Evolutionary conservation across 1,140 invertebrate species (phyloP).

Genomic region (Eurytemora carolleeae): DNA sequence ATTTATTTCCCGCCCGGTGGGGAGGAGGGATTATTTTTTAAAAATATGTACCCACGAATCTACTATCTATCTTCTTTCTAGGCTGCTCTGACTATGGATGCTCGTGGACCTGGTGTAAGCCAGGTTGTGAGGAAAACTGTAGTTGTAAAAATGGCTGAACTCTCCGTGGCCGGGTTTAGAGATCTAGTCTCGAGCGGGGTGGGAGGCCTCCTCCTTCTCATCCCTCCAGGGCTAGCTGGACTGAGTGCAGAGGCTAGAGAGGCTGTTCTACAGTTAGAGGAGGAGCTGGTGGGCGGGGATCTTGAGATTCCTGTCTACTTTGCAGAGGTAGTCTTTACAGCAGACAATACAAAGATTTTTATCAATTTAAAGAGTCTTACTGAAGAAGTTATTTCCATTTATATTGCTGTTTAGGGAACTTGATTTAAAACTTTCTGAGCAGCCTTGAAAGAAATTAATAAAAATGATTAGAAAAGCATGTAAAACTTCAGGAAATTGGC

Average conservation of each 20-base stretch:
- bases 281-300: slow-evolving; percentile 55
- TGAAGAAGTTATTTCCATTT: too few species aligned
- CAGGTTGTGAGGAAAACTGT: neutral
- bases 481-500: too few species aligned
- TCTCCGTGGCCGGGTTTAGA: slow-evolving; percentile 1
- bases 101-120: neutral
- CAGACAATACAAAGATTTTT: too few species aligned
- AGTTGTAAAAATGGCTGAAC: neutral
- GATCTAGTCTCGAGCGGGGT: neutral
- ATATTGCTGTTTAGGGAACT: too few species aligned
- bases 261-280: slow-evolving; percentile 37
- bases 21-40: too few species aligned
- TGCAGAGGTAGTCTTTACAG: slow-evolving; percentile 44
- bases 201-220: slow-evolving; percentile 5
- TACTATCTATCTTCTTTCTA: too few species aligned
- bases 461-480: too few species aligned
- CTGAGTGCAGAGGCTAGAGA: neutral
- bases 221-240: neutral
- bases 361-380: too few species aligned
- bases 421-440: too few species aligned
- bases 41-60: too few species aligned
- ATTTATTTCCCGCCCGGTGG: too few species aligned
- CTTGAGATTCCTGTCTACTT: slow-evolving; percentile 76
- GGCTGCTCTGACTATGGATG: neutral
- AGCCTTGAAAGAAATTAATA: too few species aligned